phyloP scores from a whole-genome alignment of 2,797 vertebrate species.

The Clamator glandarius region DNA sequence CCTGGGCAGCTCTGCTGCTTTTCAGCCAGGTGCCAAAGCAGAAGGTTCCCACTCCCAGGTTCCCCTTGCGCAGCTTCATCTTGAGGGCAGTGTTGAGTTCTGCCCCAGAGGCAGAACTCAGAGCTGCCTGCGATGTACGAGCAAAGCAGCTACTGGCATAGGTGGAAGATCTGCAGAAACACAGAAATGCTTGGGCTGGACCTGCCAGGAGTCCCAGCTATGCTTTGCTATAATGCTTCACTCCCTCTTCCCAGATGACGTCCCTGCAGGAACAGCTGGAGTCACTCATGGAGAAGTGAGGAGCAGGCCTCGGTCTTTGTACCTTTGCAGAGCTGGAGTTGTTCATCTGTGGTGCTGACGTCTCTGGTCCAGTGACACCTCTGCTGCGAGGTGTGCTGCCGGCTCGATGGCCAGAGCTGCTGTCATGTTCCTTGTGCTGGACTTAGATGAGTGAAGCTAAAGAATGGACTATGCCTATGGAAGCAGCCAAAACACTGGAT shows the following conservation, averaged over 20 bases:
- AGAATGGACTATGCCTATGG: neutral
- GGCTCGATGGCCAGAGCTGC: neutral
- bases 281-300: constrained; percentile 81
- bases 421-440: neutral
- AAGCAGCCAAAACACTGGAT: neutral
- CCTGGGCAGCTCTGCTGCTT: neutral
- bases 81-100: neutral
- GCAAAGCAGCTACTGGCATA: neutral
- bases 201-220: neutral
- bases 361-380: neutral
- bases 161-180: neutral
- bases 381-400: neutral
- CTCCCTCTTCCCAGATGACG: constrained; percentile 62
- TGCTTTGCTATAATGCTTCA: neutral
- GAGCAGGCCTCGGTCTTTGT: neutral
- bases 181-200: neutral
- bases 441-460: neutral
- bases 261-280: constrained; percentile 82
- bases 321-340: neutral
- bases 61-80: neutral
- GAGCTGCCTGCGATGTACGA: fast-evolving
- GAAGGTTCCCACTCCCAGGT: neutral
- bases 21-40: neutral
- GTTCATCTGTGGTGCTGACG: neutral
- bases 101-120: neutral